These are phyloP conservation scores for Axinella damicornis DNA, from an alignment of 37 sponge, comb jelly and placozoan species.

Conservation along the genomic window DNA sequence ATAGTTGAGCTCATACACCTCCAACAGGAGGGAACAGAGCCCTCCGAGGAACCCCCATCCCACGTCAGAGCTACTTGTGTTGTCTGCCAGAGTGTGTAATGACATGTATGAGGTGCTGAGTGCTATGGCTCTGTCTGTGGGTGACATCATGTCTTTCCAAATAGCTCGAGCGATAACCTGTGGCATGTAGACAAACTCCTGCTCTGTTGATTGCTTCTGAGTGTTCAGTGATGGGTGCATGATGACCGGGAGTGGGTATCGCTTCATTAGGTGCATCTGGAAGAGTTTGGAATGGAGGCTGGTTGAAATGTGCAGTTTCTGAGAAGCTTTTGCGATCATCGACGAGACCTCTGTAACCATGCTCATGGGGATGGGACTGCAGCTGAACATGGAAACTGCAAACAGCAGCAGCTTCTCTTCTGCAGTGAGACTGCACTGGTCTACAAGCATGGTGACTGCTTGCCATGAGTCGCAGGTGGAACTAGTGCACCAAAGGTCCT, in stretches of 20 bases:
- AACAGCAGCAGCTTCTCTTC: conserved; percentile 28
- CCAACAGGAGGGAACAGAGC: background rate
- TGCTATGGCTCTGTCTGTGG: conserved; percentile 13
- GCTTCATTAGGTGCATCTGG: conserved; percentile 1
- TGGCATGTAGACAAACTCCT: conserved; percentile 35
- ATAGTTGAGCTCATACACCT: background rate
- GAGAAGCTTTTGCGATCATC: conserved; percentile 17
- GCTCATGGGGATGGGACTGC: conserved; percentile 17
- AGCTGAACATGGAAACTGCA: conserved; percentile 27
- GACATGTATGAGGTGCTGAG: conserved; percentile 15
- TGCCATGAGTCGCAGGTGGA: conserved; percentile 49
- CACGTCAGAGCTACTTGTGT: background rate
- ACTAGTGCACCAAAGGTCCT: conserved; percentile 18
- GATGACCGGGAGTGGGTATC: conserved; percentile 35
- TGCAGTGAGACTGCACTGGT: conserved; percentile 13
- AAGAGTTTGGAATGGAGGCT: conserved; percentile 4
- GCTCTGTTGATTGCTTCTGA: background rate
- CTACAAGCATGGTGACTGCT: conserved; percentile 18
- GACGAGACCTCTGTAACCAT: conserved; percentile 24
- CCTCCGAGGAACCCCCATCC: background rate
- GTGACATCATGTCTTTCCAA: conserved; percentile 32
- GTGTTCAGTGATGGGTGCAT: background rate
- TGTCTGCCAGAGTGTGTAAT: background rate
- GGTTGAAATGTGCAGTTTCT: conserved; percentile 19
- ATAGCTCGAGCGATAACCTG: conserved; percentile 10